Evolutionary conservation across 1,140 invertebrate genomes (phyloP).

Genomic region (Bombus haemorrhoidalis): DNA sequence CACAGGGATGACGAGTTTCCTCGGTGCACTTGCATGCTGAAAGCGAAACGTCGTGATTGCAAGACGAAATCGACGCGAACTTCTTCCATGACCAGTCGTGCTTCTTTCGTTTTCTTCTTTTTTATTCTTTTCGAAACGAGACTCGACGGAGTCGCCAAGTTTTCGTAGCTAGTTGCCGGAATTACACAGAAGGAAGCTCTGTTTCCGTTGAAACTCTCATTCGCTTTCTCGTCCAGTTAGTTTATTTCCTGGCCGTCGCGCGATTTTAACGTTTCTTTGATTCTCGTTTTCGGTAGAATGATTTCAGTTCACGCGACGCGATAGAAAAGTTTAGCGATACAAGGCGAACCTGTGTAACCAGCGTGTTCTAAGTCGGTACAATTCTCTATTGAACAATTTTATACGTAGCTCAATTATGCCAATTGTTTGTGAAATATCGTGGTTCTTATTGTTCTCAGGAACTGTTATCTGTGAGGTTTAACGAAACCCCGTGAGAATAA

Average conservation of each 20-base stretch:
- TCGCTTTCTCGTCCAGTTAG: neutral
- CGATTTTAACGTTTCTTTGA: neutral
- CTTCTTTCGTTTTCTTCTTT: neutral
- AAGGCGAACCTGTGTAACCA: too few relatives aligned
- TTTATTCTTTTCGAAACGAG: neutral
- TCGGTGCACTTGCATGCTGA: neutral
- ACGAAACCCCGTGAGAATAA: too few relatives aligned
- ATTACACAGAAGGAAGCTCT: neutral
- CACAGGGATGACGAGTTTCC: neutral
- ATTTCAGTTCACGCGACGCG: too few relatives aligned
- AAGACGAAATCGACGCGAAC: neutral
- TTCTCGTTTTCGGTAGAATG: neutral
- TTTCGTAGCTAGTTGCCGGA: neutral
- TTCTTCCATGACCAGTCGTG: neutral
- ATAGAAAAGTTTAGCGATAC: too few relatives aligned
- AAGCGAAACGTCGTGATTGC: neutral
- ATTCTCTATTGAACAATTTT: neutral
- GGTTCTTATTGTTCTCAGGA: neutral
- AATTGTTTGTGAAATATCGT: neutral
- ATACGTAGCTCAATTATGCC: neutral
- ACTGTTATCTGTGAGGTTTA: too few relatives aligned
- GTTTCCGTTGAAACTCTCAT: neutral
- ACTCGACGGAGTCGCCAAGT: neutral
- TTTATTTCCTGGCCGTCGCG: neutral
- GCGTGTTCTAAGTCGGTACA: rapidly evolving